phyloP scores from a whole-genome alignment of 2,888 invertebrate species.

The Cephus pulcher region DNA sequence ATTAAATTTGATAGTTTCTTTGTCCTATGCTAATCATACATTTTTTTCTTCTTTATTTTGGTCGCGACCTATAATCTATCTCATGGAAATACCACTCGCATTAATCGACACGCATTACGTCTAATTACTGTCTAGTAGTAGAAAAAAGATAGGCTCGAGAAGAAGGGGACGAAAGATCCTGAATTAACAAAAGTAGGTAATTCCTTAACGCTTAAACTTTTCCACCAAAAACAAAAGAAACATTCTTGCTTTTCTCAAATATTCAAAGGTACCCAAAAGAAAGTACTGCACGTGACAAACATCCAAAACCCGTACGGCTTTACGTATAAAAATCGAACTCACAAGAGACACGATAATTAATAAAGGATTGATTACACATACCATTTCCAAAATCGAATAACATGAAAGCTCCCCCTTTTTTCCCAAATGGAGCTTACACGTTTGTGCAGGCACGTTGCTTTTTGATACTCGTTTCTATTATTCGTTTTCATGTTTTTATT shows the following conservation, averaged over 20 bases:
- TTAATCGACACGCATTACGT: background rate
- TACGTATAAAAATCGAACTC: background rate
- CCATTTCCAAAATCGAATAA: background rate
- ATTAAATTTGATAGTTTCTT: background rate
- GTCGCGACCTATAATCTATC: background rate
- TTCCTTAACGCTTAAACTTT: background rate
- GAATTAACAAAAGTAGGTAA: background rate
- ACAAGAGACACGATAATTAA: background rate
- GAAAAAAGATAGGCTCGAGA: background rate
- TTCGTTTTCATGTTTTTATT: background rate
- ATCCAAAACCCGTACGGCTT: background rate
- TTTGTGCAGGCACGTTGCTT: background rate
- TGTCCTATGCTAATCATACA: background rate
- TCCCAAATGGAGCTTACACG: background rate
- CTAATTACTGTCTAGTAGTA: background rate
- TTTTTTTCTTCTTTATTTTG: background rate
- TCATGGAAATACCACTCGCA: constrained; percentile 1
- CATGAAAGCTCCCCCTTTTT: background rate
- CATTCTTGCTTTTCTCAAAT: background rate
- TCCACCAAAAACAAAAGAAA: background rate
- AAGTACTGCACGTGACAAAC: background rate
- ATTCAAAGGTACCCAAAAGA: background rate
- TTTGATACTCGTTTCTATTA: background rate
- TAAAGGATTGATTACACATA: background rate
- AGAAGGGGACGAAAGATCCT: background rate